phyloP scores from a whole-genome alignment of 1,140 invertebrate genomes.

The Druon quercuslanigerum region DNA sequence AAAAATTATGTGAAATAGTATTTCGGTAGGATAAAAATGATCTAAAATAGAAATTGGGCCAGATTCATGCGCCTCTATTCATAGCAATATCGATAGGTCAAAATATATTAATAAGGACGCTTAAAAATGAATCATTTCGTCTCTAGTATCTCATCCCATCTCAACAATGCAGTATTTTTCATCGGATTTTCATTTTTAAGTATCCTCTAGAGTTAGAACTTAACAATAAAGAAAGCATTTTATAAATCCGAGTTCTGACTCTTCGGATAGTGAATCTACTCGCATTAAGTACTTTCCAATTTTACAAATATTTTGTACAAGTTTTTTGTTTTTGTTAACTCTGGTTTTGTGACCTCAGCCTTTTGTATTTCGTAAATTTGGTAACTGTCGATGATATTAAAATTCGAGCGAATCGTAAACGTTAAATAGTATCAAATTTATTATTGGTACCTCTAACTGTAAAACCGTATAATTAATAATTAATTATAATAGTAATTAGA shows the following conservation, averaged over 20 bases:
- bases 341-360: not conserved
- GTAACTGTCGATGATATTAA: not conserved
- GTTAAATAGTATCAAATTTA: constrained; percentile 35
- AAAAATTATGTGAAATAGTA: no score
- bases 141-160: no score
- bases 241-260: not conserved
- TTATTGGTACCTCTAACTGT: constrained; percentile 17
- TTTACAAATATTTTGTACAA: not conserved
- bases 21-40: no score
- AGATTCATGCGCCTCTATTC: no score
- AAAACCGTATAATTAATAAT: constrained; percentile 37
- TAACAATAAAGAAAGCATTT: no score
- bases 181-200: no score
- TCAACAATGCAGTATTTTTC: no score
- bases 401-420: not conserved
- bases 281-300: not conserved
- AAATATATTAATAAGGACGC: no score
- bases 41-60: no score
- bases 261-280: not conserved
- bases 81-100: no score
- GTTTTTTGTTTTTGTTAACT: not conserved
- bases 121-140: no score
- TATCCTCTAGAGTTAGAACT: no score
- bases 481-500: not conserved
- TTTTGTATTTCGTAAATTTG: not conserved